Evolutionary conservation across 2,797 vertebrate genomes (phyloP).

Genomic region (Otus scops): DNA sequence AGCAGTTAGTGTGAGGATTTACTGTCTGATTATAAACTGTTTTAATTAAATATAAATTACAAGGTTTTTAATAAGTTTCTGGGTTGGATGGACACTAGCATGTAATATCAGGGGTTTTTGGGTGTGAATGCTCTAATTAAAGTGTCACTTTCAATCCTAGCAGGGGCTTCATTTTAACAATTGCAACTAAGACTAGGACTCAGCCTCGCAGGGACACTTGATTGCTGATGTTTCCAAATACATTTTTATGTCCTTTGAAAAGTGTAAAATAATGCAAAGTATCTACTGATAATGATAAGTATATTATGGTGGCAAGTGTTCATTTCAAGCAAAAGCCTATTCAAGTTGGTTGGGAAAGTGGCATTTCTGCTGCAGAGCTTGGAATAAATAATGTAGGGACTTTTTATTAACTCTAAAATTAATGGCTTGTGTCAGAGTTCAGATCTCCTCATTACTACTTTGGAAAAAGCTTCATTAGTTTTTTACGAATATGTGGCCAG

Average conservation of each 20-base stretch:
- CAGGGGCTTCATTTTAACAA: not conserved
- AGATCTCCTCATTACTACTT: constrained; percentile 48
- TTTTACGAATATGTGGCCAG: not conserved
- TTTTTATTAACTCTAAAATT: constrained; percentile 33
- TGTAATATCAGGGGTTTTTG: not conserved
- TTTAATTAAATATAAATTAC: not conserved
- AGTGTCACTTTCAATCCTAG: not conserved
- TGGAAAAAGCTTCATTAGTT: constrained; percentile 5
- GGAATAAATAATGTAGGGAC: constrained; percentile 43
- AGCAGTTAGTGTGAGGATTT: not conserved
- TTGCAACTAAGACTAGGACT: not conserved
- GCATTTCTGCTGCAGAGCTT: constrained; percentile 11
- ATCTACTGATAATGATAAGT: not conserved
- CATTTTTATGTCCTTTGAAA: constrained; percentile 27
- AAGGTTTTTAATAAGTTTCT: not conserved
- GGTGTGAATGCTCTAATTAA: not conserved
- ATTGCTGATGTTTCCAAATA: constrained; percentile 4
- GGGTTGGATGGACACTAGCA: not conserved
- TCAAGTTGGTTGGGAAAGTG: constrained; percentile 31
- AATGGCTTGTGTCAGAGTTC: constrained; percentile 54
- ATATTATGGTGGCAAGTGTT: constrained; percentile 6
- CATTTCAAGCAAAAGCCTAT: constrained; percentile 28
- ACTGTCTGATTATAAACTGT: not conserved
- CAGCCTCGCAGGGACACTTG: not conserved
- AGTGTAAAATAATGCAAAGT: not conserved